Percentiles rank a stretch among this genome's conserved stretches.
phyloP scores from a whole-genome alignment of 2,888 invertebrate species.

The Drosophila niveifrons region DNA sequence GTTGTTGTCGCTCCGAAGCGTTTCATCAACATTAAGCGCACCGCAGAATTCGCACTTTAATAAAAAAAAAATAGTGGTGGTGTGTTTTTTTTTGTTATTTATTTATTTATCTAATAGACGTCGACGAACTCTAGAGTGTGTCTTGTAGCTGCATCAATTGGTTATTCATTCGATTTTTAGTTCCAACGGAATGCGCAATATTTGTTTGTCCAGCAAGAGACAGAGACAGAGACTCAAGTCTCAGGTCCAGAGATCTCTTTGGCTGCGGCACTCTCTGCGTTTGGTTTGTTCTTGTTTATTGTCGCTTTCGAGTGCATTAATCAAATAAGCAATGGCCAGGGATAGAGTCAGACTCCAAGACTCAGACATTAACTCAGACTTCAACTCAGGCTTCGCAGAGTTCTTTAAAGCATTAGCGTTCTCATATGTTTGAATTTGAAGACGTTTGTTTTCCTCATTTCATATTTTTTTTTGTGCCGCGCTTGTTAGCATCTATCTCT shows the following conservation, averaged over 20 bases:
- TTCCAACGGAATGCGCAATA: slow-evolving; percentile 63
- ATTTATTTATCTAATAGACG: slow-evolving; percentile 79
- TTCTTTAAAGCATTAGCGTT: slow-evolving; percentile 64
- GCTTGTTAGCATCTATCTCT: slow-evolving; percentile 65
- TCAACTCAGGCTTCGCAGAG: background rate
- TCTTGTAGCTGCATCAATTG: slow-evolving; percentile 36
- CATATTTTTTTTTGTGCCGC: slow-evolving; percentile 42
- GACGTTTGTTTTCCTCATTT: slow-evolving; percentile 61
- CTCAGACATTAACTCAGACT: slow-evolving; percentile 2
- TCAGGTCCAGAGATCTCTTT: slow-evolving; percentile 12
- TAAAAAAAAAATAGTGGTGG: slow-evolving; percentile 35
- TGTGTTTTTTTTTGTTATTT: slow-evolving; percentile 38
- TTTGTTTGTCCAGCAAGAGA: slow-evolving; percentile 69
- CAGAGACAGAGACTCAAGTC: background rate
- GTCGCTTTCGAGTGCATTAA: slow-evolving; percentile 82
- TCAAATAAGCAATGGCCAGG: slow-evolving; percentile 62
- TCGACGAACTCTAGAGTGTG: slow-evolving; percentile 24
- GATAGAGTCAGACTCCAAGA: background rate
- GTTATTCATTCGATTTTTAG: slow-evolving; percentile 44
- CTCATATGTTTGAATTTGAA: slow-evolving; percentile 60
- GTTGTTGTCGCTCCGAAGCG: slow-evolving; percentile 24
- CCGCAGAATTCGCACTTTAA: slow-evolving; percentile 79
- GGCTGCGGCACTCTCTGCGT: slow-evolving; percentile 5
- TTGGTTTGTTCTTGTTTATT: slow-evolving; percentile 74
- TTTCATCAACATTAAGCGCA: slow-evolving; percentile 59